Evolutionary conservation across 2,797 vertebrate species (phyloP).

Genomic region (Notoglanidium macrostoma): DNA sequence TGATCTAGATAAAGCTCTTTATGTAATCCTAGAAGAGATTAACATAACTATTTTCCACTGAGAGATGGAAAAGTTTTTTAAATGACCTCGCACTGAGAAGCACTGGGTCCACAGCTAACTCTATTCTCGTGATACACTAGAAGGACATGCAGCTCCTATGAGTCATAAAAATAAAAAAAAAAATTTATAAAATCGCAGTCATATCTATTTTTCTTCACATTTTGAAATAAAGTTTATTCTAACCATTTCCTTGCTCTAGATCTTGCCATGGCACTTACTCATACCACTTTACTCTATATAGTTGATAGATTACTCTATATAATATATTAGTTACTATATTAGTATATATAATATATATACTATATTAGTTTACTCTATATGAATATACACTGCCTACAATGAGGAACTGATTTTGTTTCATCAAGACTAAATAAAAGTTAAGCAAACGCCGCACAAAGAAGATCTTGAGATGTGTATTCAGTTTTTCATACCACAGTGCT

Average conservation of each 20-base stretch:
- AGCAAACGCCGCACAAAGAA: too few relatives aligned
- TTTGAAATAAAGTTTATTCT: neutral
- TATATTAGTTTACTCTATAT: too few relatives aligned
- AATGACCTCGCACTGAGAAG: neutral
- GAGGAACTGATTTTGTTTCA: neutral
- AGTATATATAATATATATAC: too few relatives aligned
- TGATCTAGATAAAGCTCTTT: neutral
- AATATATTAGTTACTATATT: neutral
- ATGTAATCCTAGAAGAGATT: neutral
- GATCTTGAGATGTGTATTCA: too few relatives aligned
- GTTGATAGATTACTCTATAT: too few relatives aligned
- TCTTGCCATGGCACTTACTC: neutral
- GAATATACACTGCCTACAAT: too few relatives aligned
- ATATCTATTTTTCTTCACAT: neutral
- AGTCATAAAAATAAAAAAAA: neutral
- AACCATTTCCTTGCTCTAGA: neutral
- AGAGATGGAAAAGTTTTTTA: neutral
- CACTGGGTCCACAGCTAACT: neutral
- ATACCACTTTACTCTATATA: neutral
- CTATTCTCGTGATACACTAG: neutral
- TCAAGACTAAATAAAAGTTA: too few relatives aligned
- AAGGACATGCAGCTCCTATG: neutral
- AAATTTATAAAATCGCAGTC: neutral
- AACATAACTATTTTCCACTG: constrained; percentile 9
- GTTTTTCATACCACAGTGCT: too few relatives aligned